A percentile compares a stretch with the other conserved stretches of the same genome.
These are phyloP conservation scores for Tragelaphus strepsiceros DNA, from an alignment of 2,113 vertebrate genomes.

Conservation along the genomic window DNA sequence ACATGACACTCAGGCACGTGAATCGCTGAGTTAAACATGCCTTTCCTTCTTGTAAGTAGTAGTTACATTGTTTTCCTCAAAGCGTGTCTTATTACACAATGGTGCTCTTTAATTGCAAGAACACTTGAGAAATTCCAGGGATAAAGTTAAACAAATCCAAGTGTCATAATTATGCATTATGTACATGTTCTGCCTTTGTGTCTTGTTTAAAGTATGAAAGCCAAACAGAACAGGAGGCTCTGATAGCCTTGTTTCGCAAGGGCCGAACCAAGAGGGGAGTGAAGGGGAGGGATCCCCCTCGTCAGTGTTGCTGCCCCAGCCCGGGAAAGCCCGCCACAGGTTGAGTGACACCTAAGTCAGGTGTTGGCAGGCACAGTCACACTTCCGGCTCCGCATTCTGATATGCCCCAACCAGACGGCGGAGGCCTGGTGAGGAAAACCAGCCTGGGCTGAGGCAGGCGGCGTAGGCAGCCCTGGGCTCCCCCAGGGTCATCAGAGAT, in stretches of 20 bases:
- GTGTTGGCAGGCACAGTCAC: not conserved
- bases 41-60: not conserved
- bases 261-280: not conserved
- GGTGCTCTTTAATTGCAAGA: not conserved
- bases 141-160: not conserved
- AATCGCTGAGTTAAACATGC: not conserved
- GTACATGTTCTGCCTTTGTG: not conserved
- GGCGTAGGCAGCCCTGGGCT: not conserved
- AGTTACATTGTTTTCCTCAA: not conserved
- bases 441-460: not conserved
- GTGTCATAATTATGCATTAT: not conserved
- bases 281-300: not conserved
- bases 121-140: not conserved
- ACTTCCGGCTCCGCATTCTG: not conserved
- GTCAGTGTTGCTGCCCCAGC: accelerated
- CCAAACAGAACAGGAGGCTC: not conserved
- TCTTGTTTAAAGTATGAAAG: not conserved
- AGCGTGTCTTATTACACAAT: not conserved
- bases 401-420: not conserved
- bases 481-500: not conserved
- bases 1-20: accelerated
- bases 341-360: not conserved
- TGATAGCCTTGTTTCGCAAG: not conserved
- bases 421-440: not conserved
- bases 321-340: not conserved